Conservation (phyloP, 2,113 vertebrate species). For the Chiloscyllium plagiosum region DNA sequence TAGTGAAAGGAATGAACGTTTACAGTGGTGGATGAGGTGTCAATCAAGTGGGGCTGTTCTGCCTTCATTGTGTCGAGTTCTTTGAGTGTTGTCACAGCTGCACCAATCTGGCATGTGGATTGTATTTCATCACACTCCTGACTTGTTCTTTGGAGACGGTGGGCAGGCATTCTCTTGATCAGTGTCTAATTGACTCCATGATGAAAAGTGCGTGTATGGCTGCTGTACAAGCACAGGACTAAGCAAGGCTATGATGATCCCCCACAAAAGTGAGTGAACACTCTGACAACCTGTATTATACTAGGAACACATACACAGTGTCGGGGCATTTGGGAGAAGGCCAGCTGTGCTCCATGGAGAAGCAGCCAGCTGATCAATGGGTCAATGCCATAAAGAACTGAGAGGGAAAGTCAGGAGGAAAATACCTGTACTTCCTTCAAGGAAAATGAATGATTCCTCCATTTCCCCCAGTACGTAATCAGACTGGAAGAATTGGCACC, state of each 20-base stretch:
- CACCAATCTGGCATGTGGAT: no score
- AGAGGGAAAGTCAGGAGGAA: not conserved
- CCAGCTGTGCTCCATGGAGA: not conserved
- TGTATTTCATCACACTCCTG: no score
- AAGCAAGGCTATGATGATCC: not conserved
- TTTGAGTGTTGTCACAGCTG: no score
- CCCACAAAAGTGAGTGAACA: not conserved
- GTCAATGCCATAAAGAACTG: not conserved
- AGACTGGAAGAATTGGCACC: not conserved
- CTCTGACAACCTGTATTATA: not conserved
- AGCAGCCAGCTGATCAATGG: not conserved
- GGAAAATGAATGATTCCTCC: not conserved
- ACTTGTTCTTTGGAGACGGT: no score
- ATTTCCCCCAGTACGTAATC: not conserved
- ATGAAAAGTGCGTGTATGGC: not conserved
- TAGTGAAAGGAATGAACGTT: no score
- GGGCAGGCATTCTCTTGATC: not conserved
- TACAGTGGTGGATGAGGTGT: no score
- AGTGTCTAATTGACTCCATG: not conserved
- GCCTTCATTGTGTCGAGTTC: no score
- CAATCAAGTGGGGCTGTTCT: no score
- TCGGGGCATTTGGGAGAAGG: not conserved
- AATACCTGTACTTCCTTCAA: not conserved
- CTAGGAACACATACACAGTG: no score
- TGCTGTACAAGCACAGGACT: not conserved